A percentile compares a stretch with the other conserved stretches of the same genome.
Evolutionary conservation across 2,113 vertebrate genomes (phyloP).

Genomic region (Clupea harengus): DNA sequence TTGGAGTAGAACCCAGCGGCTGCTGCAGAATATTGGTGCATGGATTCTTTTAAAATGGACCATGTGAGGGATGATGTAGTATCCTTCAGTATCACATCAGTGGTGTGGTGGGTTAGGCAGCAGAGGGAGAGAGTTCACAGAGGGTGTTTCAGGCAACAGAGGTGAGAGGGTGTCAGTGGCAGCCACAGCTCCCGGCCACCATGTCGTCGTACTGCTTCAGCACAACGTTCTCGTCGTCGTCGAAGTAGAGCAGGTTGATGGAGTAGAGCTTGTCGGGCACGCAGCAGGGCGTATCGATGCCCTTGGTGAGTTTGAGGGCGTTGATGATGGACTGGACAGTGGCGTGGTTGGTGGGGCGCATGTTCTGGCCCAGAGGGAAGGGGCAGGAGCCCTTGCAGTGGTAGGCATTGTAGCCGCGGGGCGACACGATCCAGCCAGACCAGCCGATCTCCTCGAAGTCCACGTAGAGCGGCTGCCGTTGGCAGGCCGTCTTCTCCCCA

Average conservation of each 20-base stretch:
- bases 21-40: not conserved
- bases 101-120: not conserved
- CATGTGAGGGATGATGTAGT: not conserved
- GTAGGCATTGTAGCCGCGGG: constrained; percentile 80
- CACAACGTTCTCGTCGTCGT: constrained; percentile 81
- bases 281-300: constrained; percentile 76
- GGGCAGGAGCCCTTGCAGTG: constrained; percentile 79
- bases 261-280: constrained; percentile 81
- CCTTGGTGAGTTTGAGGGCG: constrained; percentile 75
- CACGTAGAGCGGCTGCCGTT: constrained; percentile 75
- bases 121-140: not conserved
- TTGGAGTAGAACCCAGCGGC: too few species aligned
- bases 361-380: constrained; percentile 80
- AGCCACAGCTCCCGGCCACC: constrained; percentile 82
- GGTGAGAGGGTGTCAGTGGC: constrained; percentile 62
- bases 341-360: constrained; percentile 81
- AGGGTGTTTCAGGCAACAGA: not conserved
- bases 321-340: constrained; percentile 83
- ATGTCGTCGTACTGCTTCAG: constrained; percentile 82
- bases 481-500: constrained; percentile 56
- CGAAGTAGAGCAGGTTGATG: constrained; percentile 81
- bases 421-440: constrained; percentile 82
- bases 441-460: constrained; percentile 85
- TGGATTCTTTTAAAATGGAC: not conserved
- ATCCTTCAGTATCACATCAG: not conserved